Conservation (phyloP, 2,113 vertebrate species). For the Paramisgurnus dabryanus region DNA sequence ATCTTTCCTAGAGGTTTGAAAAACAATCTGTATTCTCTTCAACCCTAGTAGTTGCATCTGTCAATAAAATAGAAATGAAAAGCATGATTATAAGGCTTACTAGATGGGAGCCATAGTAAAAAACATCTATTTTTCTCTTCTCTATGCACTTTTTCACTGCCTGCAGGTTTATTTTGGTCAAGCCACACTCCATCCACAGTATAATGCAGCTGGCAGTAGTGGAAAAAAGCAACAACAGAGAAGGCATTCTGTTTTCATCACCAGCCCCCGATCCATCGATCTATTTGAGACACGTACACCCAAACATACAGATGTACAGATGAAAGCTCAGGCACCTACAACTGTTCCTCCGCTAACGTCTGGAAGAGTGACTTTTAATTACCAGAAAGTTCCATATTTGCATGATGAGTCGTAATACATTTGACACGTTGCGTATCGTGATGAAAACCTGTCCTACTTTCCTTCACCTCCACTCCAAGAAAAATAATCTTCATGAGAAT, state of each 20-base stretch:
- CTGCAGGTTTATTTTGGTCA: slow-evolving; percentile 68
- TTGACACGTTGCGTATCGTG: slow-evolving; percentile 40
- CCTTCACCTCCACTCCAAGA: slow-evolving; percentile 58
- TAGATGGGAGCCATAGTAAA: slow-evolving; percentile 64
- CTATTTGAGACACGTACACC: slow-evolving; percentile 32
- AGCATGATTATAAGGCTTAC: slow-evolving; percentile 75
- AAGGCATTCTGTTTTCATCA: slow-evolving; percentile 64
- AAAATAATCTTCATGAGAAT: slow-evolving; percentile 61
- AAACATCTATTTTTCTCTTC: slow-evolving; percentile 3
- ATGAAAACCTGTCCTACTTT: slow-evolving; percentile 57
- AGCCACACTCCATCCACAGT: slow-evolving; percentile 61
- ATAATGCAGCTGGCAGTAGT: slow-evolving; percentile 66
- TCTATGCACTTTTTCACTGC: not conserved
- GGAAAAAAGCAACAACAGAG: slow-evolving; percentile 57
- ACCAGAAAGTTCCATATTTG: slow-evolving; percentile 50
- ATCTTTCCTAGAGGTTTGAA: slow-evolving; percentile 67
- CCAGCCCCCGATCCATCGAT: slow-evolving; percentile 22
- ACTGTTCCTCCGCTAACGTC: slow-evolving; percentile 27
- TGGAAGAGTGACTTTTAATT: slow-evolving; percentile 43
- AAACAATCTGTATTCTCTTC: slow-evolving; percentile 63
- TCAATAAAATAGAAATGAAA: slow-evolving; percentile 76
- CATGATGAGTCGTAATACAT: slow-evolving; percentile 44
- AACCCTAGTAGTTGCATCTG: slow-evolving; percentile 70
- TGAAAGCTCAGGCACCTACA: slow-evolving; percentile 61
- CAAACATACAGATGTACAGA: slow-evolving; percentile 61